Evolutionary conservation across 2,797 vertebrate species (phyloP).

Genomic region (Pangasius macronema): DNA sequence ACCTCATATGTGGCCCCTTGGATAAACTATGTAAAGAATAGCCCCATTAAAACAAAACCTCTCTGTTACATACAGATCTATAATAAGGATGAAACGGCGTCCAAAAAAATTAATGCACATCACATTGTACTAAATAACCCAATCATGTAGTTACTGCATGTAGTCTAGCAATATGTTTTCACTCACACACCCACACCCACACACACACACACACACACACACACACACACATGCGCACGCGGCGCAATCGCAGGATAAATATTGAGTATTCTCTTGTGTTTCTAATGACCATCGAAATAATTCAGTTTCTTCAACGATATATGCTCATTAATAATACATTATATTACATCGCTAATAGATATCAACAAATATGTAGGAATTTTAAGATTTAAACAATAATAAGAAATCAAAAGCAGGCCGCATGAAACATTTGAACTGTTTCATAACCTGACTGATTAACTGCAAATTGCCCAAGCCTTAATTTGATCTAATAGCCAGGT

Average conservation of each 20-base stretch:
- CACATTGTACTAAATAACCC: background rate
- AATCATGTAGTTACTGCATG: background rate
- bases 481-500: background rate
- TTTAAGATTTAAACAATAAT: background rate
- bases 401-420: background rate
- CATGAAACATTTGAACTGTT: background rate
- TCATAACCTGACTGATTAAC: background rate
- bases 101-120: background rate
- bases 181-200: background rate
- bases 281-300: background rate
- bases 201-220: background rate
- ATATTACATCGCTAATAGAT: background rate
- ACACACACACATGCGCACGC: background rate
- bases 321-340: background rate
- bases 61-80: constrained; percentile 69
- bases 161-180: background rate
- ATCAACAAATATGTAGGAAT: background rate
- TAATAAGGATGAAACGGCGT: constrained; percentile 41
- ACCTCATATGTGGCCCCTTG: constrained; percentile 82
- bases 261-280: background rate
- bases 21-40: constrained; percentile 78
- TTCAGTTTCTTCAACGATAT: no score
- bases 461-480: background rate
- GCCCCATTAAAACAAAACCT: constrained; percentile 80
- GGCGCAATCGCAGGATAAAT: background rate